phyloP scores from a whole-genome alignment of 2,888 invertebrate species.

The Endotricha flammealis region DNA sequence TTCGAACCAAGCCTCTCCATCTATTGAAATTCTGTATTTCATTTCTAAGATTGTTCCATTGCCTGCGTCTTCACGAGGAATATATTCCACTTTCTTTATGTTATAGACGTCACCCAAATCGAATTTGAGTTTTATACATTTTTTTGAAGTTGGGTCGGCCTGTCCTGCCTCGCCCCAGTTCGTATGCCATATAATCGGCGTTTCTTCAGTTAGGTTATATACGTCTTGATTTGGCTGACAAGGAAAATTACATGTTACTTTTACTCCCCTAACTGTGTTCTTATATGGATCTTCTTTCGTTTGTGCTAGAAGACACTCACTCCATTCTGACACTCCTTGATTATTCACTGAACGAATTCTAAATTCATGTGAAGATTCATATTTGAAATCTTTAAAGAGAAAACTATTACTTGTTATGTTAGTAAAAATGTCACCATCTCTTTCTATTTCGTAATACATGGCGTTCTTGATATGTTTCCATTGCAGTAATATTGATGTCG shows the following conservation, averaged over 20 bases:
- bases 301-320: slow-evolving; percentile 34
- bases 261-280: slow-evolving; percentile 36
- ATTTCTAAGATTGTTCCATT: slow-evolving; percentile 52
- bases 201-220: slow-evolving; percentile 33
- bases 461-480: slow-evolving; percentile 40
- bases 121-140: slow-evolving; percentile 37
- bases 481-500: slow-evolving; percentile 37
- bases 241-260: slow-evolving; percentile 38
- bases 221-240: slow-evolving; percentile 40
- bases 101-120: slow-evolving; percentile 34
- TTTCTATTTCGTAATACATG: slow-evolving; percentile 55
- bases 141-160: slow-evolving; percentile 26
- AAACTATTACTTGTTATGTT: slow-evolving; percentile 38
- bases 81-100: slow-evolving; percentile 50
- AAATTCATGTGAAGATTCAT: slow-evolving; percentile 42
- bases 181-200: slow-evolving; percentile 42
- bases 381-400: slow-evolving; percentile 41
- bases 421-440: slow-evolving; percentile 48
- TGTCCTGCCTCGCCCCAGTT: slow-evolving; percentile 33
- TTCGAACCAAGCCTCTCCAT: slow-evolving; percentile 41
- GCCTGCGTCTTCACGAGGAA: slow-evolving; percentile 49
- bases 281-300: slow-evolving; percentile 41
- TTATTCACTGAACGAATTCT: slow-evolving; percentile 45
- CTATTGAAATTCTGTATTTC: slow-evolving; percentile 41
- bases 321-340: slow-evolving; percentile 54